A percentile compares a stretch with the other conserved stretches of the same genome.
Conservation (phyloP, 2,888 invertebrate species). For the Poecilus cupreus region DNA sequence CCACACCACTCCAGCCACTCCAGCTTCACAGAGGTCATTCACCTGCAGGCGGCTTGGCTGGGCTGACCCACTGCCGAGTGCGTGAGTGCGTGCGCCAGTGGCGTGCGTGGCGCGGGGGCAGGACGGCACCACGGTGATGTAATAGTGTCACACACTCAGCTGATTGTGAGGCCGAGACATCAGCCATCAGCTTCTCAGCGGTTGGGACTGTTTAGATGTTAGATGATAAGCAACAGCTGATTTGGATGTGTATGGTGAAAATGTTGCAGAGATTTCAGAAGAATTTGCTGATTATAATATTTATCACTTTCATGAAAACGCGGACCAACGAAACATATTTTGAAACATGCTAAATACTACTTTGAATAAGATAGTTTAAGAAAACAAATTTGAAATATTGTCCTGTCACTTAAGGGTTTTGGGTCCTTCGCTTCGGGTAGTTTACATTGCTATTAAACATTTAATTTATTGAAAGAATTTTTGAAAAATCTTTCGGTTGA, state of each 20-base stretch:
- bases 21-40: conserved; percentile 1
- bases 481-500: no score
- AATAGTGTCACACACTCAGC: background rate
- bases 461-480: no score
- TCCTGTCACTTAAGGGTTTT: no score
- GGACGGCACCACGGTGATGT: background rate
- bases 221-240: background rate
- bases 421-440: no score
- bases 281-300: no score
- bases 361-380: no score
- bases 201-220: background rate
- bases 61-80: conserved; percentile 38
- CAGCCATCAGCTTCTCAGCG: background rate
- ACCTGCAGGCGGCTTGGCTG: conserved; percentile 23
- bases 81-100: conserved; percentile 4
- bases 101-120: background rate
- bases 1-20: background rate
- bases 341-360: no score
- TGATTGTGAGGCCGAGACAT: background rate
- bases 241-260: background rate
- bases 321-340: no score
- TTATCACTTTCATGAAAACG: no score
- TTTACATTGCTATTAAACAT: no score
- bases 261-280: background rate
- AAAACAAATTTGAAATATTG: no score